phyloP scores from a whole-genome alignment of 2,888 invertebrate genomes.

The Pterobdella sp. region DNA sequence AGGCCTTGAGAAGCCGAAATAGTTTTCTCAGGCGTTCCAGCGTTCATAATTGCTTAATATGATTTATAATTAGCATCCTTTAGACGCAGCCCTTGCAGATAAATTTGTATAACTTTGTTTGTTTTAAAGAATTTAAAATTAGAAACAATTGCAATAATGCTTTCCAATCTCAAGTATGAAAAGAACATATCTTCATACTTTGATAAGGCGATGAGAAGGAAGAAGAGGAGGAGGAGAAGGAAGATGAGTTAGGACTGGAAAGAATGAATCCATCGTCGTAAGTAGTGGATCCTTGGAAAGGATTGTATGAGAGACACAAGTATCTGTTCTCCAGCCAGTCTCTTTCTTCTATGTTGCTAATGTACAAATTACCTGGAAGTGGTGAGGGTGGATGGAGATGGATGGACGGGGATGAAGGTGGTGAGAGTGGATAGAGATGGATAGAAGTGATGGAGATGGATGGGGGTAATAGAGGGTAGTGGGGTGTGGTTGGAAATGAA shows the following conservation, averaged over 20 bases:
- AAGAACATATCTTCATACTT: no score
- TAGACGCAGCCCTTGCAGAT: no score
- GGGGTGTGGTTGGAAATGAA: no score
- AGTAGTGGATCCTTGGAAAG: conserved; percentile 7
- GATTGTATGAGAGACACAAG: conserved; percentile 7
- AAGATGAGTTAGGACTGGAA: not conserved
- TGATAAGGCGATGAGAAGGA: not conserved
- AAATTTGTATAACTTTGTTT: no score
- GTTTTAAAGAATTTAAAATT: no score
- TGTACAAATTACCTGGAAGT: not conserved
- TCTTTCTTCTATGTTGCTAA: not conserved
- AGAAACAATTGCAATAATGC: no score
- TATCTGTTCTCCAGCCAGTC: not conserved
- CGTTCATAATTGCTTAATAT: no score
- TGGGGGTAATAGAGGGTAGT: not conserved
- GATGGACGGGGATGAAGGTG: not conserved
- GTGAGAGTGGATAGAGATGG: conserved; percentile 2
- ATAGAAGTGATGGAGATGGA: not conserved
- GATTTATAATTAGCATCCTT: no score
- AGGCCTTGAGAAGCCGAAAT: no score
- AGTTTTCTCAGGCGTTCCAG: no score
- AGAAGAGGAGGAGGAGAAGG: not conserved
- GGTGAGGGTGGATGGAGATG: conserved; percentile 9
- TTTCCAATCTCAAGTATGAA: no score
- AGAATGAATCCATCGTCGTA: conserved; percentile 13